These are phyloP conservation scores for Caretta caretta DNA, from an alignment of 2,113 vertebrate genomes.

Conservation along the genomic window DNA sequence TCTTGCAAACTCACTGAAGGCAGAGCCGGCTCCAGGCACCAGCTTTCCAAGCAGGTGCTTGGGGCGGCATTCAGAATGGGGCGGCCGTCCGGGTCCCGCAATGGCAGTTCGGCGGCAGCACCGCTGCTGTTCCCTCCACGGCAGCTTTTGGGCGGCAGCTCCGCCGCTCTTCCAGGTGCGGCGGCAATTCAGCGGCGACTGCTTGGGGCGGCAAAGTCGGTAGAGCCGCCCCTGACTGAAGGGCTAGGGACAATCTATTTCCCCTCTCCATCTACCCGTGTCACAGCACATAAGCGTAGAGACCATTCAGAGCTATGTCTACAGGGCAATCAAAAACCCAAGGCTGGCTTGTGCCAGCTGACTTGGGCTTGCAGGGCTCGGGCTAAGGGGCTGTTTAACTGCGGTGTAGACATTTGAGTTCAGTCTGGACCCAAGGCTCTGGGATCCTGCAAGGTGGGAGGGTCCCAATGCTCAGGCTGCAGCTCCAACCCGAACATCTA, in stretches of 20 bases:
- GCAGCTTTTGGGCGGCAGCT: too few species aligned
- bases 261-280: background rate
- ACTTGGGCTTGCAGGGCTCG: background rate
- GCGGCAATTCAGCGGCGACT: too few species aligned
- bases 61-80: too few species aligned
- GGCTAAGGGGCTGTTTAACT: background rate
- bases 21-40: too few species aligned
- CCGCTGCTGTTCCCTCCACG: too few species aligned
- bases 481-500: background rate
- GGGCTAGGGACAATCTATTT: background rate
- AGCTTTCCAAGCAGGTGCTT: too few species aligned
- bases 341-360: background rate
- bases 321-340: background rate
- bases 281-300: background rate
- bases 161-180: too few species aligned
- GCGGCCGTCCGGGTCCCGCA: too few species aligned
- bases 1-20: background rate
- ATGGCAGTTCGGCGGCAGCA: too few species aligned
- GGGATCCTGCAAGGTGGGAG: background rate
- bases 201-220: too few species aligned
- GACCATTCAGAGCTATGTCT: rapidly evolving
- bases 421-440: too few species aligned
- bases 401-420: background rate
- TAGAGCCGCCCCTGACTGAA: background rate
- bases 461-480: background rate